Base-by-base conservation (phyloP, 2,113 vertebrate genomes). In the Hemichromis elongatus region DNA sequence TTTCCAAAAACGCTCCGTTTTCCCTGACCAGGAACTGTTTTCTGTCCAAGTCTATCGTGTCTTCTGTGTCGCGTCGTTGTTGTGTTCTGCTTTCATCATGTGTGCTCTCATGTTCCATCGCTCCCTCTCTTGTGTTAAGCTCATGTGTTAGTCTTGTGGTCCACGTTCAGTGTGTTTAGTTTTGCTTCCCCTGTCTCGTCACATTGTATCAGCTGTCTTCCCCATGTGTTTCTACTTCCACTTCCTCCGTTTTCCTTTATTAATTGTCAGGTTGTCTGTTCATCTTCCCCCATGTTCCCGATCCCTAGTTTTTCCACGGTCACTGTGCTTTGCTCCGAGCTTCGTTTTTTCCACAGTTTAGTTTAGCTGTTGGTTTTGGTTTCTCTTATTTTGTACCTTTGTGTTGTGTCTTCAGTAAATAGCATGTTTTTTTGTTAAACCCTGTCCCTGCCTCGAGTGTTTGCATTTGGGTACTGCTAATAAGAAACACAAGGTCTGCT, bases 311-410 rank as follows among this genome's bases (percentile, higher is more conserved):
- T 59, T 59, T 59, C 56, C 16, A 19, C 19, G 30, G 19, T 33
- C 28, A 5, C 28, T 59, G 14, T 59, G 28, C 0, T 59, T 59
- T 33, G 28, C 28, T 59, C 19, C 0, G 9, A 53, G 52, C n/a
- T 53, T 0, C n/a, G 52, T 11, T 53, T n/a, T 3, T 53, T 53
- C 9, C 3, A 5, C n/a, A 54, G 19, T 54, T 11, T 54, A 54
- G 9, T 54, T 54, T 3, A 54, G 52, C 52, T 21, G 2, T 21
- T 54, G 52, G 21, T 21, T 53, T 53, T 21, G n/a, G 10, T 54
- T 3, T 21, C 21, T 21, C n/a, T 12, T 12, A 54, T 54, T 54
- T 54, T 54, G 53, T 10, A 54, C n/a, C 6, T 54, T 54, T 0
- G 3, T 54, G 53, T 54, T 54, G 1, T 2, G 24, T n/a, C n/a